Conservation (phyloP, 2,888 invertebrate species). For the Leptinotarsa tumamoca region DNA sequence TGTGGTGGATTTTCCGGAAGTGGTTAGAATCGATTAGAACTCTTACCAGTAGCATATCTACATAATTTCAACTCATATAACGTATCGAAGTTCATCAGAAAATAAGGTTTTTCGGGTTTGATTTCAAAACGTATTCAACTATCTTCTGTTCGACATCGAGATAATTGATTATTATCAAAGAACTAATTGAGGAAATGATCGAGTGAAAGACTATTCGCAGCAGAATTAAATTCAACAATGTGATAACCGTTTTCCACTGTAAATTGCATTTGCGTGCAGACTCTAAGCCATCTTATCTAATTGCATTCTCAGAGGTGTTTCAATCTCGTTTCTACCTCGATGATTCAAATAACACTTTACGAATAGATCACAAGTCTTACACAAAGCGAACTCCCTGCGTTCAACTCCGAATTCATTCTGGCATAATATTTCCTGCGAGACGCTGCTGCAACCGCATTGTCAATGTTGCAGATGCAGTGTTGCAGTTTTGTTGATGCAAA, state of each 20-base stretch:
- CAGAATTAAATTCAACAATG: neutral
- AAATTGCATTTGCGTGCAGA: neutral
- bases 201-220: too few species aligned
- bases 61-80: too few species aligned
- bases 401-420: slow-evolving; percentile 1
- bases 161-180: too few species aligned
- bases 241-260: neutral
- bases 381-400: neutral
- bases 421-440: slow-evolving; percentile 1
- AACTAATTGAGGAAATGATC: too few species aligned
- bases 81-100: too few species aligned
- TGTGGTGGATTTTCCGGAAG: neutral
- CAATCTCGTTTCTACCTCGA: neutral
- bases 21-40: too few species aligned
- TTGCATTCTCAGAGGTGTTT: slow-evolving; percentile 1
- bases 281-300: neutral
- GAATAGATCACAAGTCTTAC: neutral
- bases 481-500: slow-evolving; percentile 16
- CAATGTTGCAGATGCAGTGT: slow-evolving; percentile 15
- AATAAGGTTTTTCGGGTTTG: too few species aligned
- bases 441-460: slow-evolving; percentile 12
- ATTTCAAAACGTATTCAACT: too few species aligned
- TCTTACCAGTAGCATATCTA: too few species aligned
- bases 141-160: too few species aligned
- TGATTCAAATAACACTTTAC: neutral